These are phyloP conservation scores for Notospermus geniculatus DNA, from an alignment of 1,140 invertebrate species.

Conservation along the genomic window DNA sequence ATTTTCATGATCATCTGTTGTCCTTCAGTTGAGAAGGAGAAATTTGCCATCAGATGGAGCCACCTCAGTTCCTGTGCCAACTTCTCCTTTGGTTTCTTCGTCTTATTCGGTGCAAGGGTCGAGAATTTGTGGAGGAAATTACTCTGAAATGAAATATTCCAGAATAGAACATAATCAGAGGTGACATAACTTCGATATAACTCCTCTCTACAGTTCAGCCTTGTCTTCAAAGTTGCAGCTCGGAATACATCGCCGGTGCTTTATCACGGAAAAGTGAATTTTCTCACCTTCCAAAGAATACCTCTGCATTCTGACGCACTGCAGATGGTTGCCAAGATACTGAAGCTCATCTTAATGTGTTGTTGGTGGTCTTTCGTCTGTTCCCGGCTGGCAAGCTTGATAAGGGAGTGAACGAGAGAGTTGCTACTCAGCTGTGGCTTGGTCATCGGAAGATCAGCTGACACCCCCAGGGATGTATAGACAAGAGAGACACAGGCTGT, in stretches of 20 bases:
- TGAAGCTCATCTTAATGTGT: constrained; percentile 26
- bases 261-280: too few species aligned
- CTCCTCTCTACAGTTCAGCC: too few species aligned
- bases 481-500: constrained; percentile 18
- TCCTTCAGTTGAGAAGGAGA: constrained; percentile 53
- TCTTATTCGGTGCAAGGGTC: constrained; percentile 40
- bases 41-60: constrained; percentile 44
- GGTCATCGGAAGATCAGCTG: constrained; percentile 11
- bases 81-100: constrained; percentile 32
- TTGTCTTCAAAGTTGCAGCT: too few species aligned
- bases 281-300: constrained; percentile 49
- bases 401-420: constrained; percentile 42
- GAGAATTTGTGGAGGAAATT: constrained; percentile 48
- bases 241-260: too few species aligned
- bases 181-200: too few species aligned
- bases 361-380: constrained; percentile 27
- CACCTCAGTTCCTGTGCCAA: constrained; percentile 39
- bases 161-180: neutral
- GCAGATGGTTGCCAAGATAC: constrained; percentile 36
- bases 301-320: constrained; percentile 46
- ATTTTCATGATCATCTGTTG: constrained; percentile 53
- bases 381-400: constrained; percentile 36
- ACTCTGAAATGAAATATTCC: constrained; percentile 31
- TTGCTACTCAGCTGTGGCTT: constrained; percentile 30
- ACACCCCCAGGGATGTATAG: constrained; percentile 11